These are phyloP conservation scores for Boulengerochromis microlepis DNA, from an alignment of 2,113 vertebrate species.

Conservation along the genomic window DNA sequence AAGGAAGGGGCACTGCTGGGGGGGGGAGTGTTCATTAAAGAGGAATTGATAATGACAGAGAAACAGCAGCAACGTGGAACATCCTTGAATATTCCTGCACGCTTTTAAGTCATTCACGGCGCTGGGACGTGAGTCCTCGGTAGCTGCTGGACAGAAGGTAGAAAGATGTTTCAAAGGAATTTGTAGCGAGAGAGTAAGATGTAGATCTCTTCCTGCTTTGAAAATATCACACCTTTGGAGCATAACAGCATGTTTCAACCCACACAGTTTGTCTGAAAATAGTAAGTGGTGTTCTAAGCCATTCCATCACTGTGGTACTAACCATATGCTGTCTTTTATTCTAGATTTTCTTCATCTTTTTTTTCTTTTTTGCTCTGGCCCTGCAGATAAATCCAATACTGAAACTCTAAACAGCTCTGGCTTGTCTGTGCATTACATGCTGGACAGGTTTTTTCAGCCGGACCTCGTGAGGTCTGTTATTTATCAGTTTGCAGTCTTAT, in stretches of 20 bases:
- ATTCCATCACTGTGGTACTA: conserved; percentile 14
- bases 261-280: conserved; percentile 63
- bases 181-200: conserved; percentile 29
- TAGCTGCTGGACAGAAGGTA: conserved; percentile 29
- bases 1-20: not conserved
- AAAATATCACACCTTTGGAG: conserved; percentile 66
- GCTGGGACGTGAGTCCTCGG: not conserved
- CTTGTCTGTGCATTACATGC: not conserved
- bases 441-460: not conserved
- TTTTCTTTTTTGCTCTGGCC: not conserved
- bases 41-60: conserved; percentile 4
- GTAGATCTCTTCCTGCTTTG: conserved; percentile 47
- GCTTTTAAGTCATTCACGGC: conserved; percentile 31
- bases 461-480: conserved; percentile 15
- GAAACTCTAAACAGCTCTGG: not conserved
- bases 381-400: conserved; percentile 10
- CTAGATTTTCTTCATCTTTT: not conserved
- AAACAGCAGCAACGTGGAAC: not conserved
- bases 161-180: conserved; percentile 43
- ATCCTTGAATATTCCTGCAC: not conserved
- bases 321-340: conserved; percentile 54
- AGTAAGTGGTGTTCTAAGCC: conserved; percentile 49
- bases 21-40: conserved; percentile 7
- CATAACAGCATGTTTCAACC: conserved; percentile 63
- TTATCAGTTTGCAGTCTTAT: conserved; percentile 15